Evolutionary conservation across 2,113 vertebrate genomes (phyloP).

Genomic region (Anhinga anhinga): DNA sequence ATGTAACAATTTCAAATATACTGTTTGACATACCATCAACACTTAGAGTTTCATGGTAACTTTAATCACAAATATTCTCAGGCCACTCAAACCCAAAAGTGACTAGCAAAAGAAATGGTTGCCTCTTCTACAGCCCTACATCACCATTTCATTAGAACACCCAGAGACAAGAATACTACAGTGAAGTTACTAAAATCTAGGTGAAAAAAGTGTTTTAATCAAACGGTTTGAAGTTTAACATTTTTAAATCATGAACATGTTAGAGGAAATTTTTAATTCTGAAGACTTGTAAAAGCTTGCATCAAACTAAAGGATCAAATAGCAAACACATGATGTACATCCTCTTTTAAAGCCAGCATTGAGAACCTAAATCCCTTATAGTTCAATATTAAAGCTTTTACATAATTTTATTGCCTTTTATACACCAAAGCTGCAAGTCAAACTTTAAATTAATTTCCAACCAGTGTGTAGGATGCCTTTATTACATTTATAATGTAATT

Average conservation of each 20-base stretch:
- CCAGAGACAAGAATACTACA: neutral
- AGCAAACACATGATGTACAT: rapidly evolving
- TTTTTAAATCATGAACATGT: neutral
- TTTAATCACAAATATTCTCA: neutral
- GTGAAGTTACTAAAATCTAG: neutral
- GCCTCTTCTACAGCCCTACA: neutral
- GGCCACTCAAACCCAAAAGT: neutral
- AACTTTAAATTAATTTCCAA: neutral
- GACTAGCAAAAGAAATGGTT: neutral
- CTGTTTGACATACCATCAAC: neutral
- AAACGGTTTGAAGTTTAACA: neutral
- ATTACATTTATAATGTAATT: neutral
- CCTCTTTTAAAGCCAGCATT: neutral
- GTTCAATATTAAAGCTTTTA: neutral
- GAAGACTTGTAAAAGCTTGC: neutral
- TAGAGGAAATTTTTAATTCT: neutral
- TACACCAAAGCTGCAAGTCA: neutral
- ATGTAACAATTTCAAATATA: neutral
- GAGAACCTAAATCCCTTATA: neutral
- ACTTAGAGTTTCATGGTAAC: neutral
- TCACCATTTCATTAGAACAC: neutral
- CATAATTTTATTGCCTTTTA: neutral
- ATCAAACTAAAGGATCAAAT: neutral
- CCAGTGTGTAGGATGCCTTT: neutral
- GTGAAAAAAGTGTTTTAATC: neutral